Evolutionary conservation across 2,797 vertebrate species (phyloP), one percentile per base, ranked within the genome.

Genomic region (Streptopelia turtur): DNA sequence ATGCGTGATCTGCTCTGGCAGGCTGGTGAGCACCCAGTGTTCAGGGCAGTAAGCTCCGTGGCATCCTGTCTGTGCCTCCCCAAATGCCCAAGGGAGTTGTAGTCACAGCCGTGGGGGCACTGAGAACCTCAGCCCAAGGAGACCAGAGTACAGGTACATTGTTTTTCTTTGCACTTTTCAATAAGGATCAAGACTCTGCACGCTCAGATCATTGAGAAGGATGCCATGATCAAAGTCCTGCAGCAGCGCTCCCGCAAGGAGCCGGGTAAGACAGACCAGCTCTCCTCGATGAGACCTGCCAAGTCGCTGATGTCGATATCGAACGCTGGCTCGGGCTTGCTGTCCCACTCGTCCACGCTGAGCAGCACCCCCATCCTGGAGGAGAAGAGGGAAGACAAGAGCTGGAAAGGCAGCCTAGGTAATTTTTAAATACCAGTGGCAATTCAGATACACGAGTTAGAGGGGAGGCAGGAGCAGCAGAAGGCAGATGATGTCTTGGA

Each of bases 201-300:
- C 1, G 99, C 99, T 20, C 99, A 99, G 98, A 99, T 99, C 95
- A 99, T 99, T 57, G 99, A 99, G 97, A 99, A 99, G 94, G 99
- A 99, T 2, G 99, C 99, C 92, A 99, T 99, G 99, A 99, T 99
- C 95, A 99, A 99, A 95, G 99, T 99, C 20, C 98, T 99, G 50
- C 99, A 99, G 96, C 99, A 99, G 96, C 99, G 99, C 28, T 99
- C 99, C 20, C 98, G 99, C 55, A 99, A 99, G 94, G 99, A 99
- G 49, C 98, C 98, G 1, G 98, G 98, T 95, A 99, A 99, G 97
- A 97, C 98, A 0, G 99, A 99, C 13, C 98, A 98, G 28, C 98
- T 99, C 1, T 98, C 99, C 33, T 98, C 98, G 55, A 99, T 99
- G 99, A 98, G 99, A n/a, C 99, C 99, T 5, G 99, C 99, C 50